Evolutionary conservation across 2,113 vertebrate species (phyloP).

Genomic region (Symphodus melops): DNA sequence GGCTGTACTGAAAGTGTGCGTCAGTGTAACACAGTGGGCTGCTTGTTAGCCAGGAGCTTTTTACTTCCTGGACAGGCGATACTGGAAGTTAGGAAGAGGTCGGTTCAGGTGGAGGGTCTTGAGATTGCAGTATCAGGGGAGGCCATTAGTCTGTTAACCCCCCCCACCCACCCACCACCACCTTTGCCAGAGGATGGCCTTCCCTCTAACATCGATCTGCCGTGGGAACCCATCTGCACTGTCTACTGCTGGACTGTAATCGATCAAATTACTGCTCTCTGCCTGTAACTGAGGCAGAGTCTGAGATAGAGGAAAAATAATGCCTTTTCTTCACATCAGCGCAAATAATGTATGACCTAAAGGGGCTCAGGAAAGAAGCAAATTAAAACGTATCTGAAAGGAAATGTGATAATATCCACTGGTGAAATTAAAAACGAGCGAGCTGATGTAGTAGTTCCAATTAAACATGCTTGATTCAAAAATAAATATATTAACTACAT

Average conservation of each 20-base stretch:
- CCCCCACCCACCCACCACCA: too few species aligned
- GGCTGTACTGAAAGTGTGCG: conserved; percentile 8
- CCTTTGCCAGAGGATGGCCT: conserved; percentile 42
- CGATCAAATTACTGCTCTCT: conserved; percentile 62
- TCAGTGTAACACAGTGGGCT: not conserved
- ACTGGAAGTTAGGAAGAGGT: conserved; percentile 44
- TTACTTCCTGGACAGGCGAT: conserved; percentile 27
- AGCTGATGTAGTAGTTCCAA: not conserved
- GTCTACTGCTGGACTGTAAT: conserved; percentile 51
- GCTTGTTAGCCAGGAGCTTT: conserved; percentile 49
- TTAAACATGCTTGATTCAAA: not conserved
- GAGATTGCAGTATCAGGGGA: conserved; percentile 69
- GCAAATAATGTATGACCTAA: conserved; percentile 47
- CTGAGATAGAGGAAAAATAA: conserved; percentile 5
- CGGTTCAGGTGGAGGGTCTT: conserved; percentile 38
- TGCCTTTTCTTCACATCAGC: conserved; percentile 46
- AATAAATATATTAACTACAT: not conserved
- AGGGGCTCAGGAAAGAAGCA: conserved; percentile 33
- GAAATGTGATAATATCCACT: conserved; percentile 2
- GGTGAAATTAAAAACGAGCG: not conserved
- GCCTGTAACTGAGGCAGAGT: conserved; percentile 43
- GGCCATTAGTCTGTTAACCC: conserved; percentile 77
- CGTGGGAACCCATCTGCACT: conserved; percentile 44
- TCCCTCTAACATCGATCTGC: conserved; percentile 58
- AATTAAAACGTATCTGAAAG: conserved; percentile 27